Percentiles rank a stretch among this genome's conserved stretches.
These are phyloP conservation scores for Gandaritis pyraliata DNA, from an alignment of 2,888 invertebrate genomes.

Conservation along the genomic window DNA sequence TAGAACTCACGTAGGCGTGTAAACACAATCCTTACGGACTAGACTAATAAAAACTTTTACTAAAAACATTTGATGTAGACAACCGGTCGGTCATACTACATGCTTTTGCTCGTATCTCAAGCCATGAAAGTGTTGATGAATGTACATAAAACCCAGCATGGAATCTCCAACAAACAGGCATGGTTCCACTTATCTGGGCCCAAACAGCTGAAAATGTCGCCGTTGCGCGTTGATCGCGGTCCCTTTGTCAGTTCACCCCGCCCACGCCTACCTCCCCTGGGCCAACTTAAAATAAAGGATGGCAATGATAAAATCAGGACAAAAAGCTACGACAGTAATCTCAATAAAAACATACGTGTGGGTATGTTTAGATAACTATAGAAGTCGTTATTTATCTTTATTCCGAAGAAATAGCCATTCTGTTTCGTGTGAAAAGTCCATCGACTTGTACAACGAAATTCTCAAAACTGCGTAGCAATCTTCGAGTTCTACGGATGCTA, in stretches of 20 bases:
- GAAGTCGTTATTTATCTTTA: constrained; percentile 24
- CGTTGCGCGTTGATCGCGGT: constrained; percentile 37
- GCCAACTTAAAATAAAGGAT: constrained; percentile 39
- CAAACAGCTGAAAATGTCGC: constrained; percentile 36
- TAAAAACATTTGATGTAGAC: background rate
- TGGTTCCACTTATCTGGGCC: constrained; percentile 28
- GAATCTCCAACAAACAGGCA: constrained; percentile 25
- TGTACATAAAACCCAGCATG: constrained; percentile 22
- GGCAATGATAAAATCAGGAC: constrained; percentile 38
- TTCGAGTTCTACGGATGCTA: constrained; percentile 31
- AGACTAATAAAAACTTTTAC: background rate
- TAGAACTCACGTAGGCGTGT: background rate
- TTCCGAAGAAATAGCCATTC: constrained; percentile 12
- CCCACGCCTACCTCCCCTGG: constrained; percentile 29
- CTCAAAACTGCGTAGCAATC: constrained; percentile 29
- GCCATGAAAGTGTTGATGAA: constrained; percentile 23
- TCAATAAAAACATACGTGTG: constrained; percentile 33
- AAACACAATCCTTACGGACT: background rate
- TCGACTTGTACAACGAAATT: constrained; percentile 20
- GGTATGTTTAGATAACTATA: constrained; percentile 19
- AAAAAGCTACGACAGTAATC: constrained; percentile 32
- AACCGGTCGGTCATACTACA: background rate
- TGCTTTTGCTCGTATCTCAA: constrained; percentile 6
- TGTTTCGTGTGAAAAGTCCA: constrained; percentile 20
- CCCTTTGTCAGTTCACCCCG: constrained; percentile 40